These are phyloP conservation scores for Pyrgus malvae DNA, from an alignment of 2,888 invertebrate genomes.

Conservation along the genomic window DNA sequence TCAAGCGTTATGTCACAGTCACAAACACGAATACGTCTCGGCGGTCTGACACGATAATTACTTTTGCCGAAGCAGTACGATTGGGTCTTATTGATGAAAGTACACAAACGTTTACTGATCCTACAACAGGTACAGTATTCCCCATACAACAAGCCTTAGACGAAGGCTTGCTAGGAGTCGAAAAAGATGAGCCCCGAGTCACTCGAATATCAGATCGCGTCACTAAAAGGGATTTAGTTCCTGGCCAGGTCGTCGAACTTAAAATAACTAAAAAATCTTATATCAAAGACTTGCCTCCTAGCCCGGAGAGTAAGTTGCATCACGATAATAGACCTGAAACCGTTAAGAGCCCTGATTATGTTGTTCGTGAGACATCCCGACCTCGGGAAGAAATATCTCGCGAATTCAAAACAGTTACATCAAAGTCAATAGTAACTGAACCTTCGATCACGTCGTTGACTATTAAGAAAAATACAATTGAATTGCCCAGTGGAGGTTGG, in stretches of 20 bases:
- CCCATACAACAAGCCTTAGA: conserved; percentile 90
- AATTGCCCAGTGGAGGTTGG: conserved; percentile 93
- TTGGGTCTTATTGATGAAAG: conserved; percentile 91
- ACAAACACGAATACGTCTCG: conserved; percentile 84
- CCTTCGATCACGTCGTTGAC: conserved; percentile 73
- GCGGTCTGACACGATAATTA: conserved; percentile 83
- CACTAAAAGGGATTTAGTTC: conserved; percentile 61
- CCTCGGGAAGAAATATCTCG: conserved; percentile 50
- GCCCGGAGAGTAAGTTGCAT: conserved; percentile 74
- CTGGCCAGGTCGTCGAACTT: conserved; percentile 75
- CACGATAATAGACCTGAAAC: conserved; percentile 80
- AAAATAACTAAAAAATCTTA: conserved; percentile 79
- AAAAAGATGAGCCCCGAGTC: conserved; percentile 72
- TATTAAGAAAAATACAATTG: conserved; percentile 87
- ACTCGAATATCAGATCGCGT: conserved; percentile 66
- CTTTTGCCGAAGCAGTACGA: conserved; percentile 89
- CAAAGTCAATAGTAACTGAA: conserved; percentile 67
- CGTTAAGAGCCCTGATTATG: conserved; percentile 80
- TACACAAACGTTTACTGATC: conserved; percentile 89
- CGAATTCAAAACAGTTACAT: conserved; percentile 66
- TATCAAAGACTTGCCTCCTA: conserved; percentile 69
- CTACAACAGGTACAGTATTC: conserved; percentile 86
- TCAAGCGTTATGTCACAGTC: conserved; percentile 90
- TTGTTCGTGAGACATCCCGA: conserved; percentile 45
- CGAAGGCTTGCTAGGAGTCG: conserved; percentile 86